phyloP scores from a whole-genome alignment of 2,113 vertebrate species.

The Trichechus manatus region DNA sequence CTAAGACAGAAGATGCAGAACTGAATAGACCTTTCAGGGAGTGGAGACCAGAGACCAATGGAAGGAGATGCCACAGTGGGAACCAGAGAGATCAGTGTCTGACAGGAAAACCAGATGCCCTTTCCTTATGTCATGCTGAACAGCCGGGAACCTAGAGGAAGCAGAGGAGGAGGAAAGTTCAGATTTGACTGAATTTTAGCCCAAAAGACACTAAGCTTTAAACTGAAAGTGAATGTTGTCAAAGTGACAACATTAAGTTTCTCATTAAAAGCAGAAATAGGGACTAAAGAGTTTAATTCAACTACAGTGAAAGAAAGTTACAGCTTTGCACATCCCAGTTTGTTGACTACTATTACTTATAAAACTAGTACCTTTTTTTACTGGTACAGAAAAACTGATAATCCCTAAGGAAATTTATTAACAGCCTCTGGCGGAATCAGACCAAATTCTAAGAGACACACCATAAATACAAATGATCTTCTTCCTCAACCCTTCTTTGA shows the following conservation, averaged over 20 bases:
- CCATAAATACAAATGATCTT: conserved; percentile 67
- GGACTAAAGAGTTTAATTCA: not conserved
- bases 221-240: conserved; percentile 3
- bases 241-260: not conserved
- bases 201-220: not conserved
- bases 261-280: conserved; percentile 17
- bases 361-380: conserved; percentile 20
- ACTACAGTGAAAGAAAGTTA: conserved; percentile 21
- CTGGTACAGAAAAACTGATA: conserved; percentile 25
- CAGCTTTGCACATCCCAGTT: not conserved
- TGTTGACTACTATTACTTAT: not conserved
- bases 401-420: conserved; percentile 38
- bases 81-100: not conserved
- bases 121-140: not conserved
- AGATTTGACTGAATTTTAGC: conserved; percentile 13
- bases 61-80: not conserved
- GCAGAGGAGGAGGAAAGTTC: not conserved
- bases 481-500: not conserved
- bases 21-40: not conserved
- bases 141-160: not conserved
- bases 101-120: not conserved
- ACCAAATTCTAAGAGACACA: conserved; percentile 46
- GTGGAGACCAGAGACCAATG: not conserved
- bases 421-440: not conserved
- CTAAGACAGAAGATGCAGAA: not conserved